Evolutionary conservation across 2,113 vertebrate species (phyloP), one percentile per base, ranked within the genome.

Genomic region (Onychostruthus taczanowskii): DNA sequence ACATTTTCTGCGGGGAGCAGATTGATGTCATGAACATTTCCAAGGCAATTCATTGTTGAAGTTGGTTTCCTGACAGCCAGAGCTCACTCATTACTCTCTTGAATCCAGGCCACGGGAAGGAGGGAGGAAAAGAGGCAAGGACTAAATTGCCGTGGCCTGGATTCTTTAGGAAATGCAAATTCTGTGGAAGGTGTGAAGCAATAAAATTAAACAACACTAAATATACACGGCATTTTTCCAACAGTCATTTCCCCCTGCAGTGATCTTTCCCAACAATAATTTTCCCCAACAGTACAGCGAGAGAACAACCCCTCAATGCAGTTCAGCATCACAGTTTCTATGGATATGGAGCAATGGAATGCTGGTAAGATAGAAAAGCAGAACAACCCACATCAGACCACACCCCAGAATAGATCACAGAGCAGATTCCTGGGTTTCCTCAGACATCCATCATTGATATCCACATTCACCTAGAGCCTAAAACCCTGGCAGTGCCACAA

Each of bases 71-170:
- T 82, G 82, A 56, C 78, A 89, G 69, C 35, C 21, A 84, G 68
- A 69, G 17, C 89, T 94, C 94, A 92, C 88, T 95, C 92, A 94
- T 95, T 90, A 93, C 94, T 93, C 86, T 93, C 93, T 28, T 58
- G 90, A 96, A 92, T 93, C 94, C 17, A 91, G 81, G 95, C 88
- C 90, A 95, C n/a, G 8, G 28, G 49, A 19, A 37, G 22, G 52
- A 55, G 37, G 63, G 68, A 19, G 24, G 24, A 41, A 78, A 30
- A 7, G 77, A 30, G 80, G 39, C 17, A 43, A 70, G 39, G n/a
- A 35, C 4, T 10, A 6, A 89, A 37, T 47, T 58, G 47, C 73
- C 43, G 85, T 90, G 88, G 85, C 93, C 86, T 75, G 61, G 56
- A 96, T 93, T 92, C 93, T 56, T 52, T 31, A 63, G 76, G 75